Conservation (phyloP, 2,888 invertebrate species). For the Stenoptilia bipunctidactyla region DNA sequence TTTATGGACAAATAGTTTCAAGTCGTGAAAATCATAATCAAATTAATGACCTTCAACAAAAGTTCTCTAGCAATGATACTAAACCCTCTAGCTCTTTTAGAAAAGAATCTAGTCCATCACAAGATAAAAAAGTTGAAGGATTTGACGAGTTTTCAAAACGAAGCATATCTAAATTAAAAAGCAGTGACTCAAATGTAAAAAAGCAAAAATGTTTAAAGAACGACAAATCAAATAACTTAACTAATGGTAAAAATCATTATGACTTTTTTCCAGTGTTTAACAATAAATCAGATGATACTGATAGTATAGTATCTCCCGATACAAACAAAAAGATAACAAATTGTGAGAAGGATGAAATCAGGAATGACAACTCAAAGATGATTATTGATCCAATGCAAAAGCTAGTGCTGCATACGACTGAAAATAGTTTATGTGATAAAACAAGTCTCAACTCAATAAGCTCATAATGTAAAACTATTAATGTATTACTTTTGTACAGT, state of each 20-base stretch:
- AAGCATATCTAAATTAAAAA: constrained; percentile 47
- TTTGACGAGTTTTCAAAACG: constrained; percentile 60
- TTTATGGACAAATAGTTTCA: constrained; percentile 62
- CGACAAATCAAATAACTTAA: constrained; percentile 37
- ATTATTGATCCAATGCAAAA: constrained; percentile 68
- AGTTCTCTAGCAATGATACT: constrained; percentile 40
- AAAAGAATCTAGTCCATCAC: constrained; percentile 46
- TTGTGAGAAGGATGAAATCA: constrained; percentile 19
- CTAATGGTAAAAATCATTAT: constrained; percentile 52
- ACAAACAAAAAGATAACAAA: constrained; percentile 13
- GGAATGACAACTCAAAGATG: constrained; percentile 54
- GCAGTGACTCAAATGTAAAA: constrained; percentile 28
- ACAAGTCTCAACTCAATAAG: constrained; percentile 63
- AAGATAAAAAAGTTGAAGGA: constrained; percentile 42
- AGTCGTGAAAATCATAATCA: constrained; percentile 60
- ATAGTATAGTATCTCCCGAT: constrained; percentile 21
- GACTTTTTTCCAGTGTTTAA: constrained; percentile 62
- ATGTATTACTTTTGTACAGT: constrained; percentile 43
- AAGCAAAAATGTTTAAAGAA: constrained; percentile 35
- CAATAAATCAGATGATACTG: constrained; percentile 36
- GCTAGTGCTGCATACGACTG: constrained; percentile 65
- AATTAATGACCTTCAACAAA: constrained; percentile 62
- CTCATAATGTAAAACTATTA: constrained; percentile 53
- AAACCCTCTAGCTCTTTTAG: constrained; percentile 57
- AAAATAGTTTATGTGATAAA: constrained; percentile 68